phyloP scores from a whole-genome alignment of 2,797 vertebrate genomes.

The Peromyscus attwateri region DNA sequence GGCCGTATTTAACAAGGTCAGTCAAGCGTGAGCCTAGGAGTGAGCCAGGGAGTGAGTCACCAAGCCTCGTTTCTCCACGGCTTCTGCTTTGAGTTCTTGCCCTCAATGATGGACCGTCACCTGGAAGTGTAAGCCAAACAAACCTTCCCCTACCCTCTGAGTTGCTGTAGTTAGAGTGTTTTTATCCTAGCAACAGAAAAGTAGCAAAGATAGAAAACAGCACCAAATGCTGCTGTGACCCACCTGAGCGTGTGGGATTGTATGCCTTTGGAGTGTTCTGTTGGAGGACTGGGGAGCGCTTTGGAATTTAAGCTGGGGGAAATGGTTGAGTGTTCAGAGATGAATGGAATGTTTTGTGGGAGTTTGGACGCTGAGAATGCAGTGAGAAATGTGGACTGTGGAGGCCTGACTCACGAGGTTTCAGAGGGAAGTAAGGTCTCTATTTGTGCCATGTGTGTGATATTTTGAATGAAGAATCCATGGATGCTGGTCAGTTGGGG shows the following conservation, averaged over 20 bases:
- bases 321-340: neutral
- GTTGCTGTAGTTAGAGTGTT: neutral
- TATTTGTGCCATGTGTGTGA: neutral
- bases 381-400: neutral
- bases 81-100: neutral
- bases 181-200: neutral
- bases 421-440: neutral
- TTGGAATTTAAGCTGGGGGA: neutral
- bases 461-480: neutral
- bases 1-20: neutral
- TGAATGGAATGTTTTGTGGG: neutral
- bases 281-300: neutral
- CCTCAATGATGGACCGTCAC: neutral
- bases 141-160: neutral
- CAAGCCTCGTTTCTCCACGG: neutral
- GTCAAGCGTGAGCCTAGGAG: neutral
- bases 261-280: neutral
- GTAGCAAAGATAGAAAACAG: neutral
- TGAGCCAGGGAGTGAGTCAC: neutral
- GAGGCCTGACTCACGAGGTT: neutral
- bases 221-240: too few relatives aligned
- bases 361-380: neutral
- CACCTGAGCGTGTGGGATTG: neutral
- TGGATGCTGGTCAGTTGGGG: neutral
- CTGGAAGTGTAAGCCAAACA: neutral